Conservation (phyloP, 2,888 invertebrate species). For the Ypsolopha sequella region DNA sequence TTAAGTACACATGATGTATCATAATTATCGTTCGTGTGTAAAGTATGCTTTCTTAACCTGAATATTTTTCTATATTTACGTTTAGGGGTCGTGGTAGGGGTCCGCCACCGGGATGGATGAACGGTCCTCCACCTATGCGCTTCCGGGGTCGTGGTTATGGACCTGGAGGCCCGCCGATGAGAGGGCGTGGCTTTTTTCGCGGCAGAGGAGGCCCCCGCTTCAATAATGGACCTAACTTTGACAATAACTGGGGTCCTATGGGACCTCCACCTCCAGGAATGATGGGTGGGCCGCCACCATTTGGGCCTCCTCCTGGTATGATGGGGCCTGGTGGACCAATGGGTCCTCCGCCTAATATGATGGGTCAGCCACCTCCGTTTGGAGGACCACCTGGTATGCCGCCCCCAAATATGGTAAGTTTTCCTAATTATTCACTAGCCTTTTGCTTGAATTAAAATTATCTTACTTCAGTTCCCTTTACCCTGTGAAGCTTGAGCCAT, state of each 20-base stretch:
- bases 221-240: slow-evolving; percentile 60
- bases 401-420: slow-evolving; percentile 71
- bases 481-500: too few species aligned
- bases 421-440: background rate
- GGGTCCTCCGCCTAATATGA: slow-evolving; percentile 69
- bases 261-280: slow-evolving; percentile 69
- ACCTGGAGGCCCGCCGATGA: slow-evolving; percentile 69
- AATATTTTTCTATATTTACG: background rate
- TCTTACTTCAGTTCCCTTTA: background rate
- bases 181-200: slow-evolving; percentile 65
- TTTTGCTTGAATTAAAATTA: too few species aligned
- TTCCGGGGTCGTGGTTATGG: slow-evolving; percentile 79
- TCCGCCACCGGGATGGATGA: slow-evolving; percentile 55
- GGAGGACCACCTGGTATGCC: slow-evolving; percentile 65
- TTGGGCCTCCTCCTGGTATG: slow-evolving; percentile 65
- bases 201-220: slow-evolving; percentile 59
- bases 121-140: slow-evolving; percentile 71
- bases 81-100: slow-evolving; percentile 40
- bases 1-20: too few species aligned
- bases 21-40: too few species aligned
- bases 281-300: slow-evolving; percentile 45
- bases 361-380: slow-evolving; percentile 66
- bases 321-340: slow-evolving; percentile 72
- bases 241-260: slow-evolving; percentile 79
- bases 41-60: too few species aligned